A percentile compares a stretch with the other conserved stretches of the same genome.
Conservation (phyloP, 2,888 invertebrate species). For the Tenthredo livida region DNA sequence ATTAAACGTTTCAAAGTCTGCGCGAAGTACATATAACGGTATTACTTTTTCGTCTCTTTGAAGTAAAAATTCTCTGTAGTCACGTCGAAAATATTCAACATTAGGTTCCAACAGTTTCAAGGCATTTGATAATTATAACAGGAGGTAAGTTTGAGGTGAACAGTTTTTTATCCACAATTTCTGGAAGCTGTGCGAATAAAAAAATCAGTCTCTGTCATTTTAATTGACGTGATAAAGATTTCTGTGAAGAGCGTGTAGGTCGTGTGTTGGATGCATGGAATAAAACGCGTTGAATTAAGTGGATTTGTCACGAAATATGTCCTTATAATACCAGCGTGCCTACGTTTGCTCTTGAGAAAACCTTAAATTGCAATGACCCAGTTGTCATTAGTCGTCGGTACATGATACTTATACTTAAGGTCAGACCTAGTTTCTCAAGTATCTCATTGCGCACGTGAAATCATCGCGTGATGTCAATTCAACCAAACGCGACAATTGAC, state of each 20-base stretch:
- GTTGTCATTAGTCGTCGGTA: conserved; percentile 38
- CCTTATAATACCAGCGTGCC: conserved; percentile 20
- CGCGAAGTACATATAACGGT: background rate
- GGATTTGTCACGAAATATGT: conserved; percentile 37
- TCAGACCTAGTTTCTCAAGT: conserved; percentile 51
- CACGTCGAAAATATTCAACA: background rate
- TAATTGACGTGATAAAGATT: background rate
- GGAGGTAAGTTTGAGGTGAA: background rate
- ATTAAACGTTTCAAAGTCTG: background rate
- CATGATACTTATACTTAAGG: conserved; percentile 47
- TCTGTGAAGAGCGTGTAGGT: background rate
- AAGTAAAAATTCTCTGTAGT: background rate
- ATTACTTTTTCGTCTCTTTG: conserved; percentile 9
- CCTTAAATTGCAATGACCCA: conserved; percentile 48
- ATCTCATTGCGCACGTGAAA: conserved; percentile 45
- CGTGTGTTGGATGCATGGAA: background rate
- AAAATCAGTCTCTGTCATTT: background rate
- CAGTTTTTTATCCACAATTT: background rate
- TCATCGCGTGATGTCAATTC: conserved; percentile 41
- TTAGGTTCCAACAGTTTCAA: background rate
- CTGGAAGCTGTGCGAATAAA: background rate
- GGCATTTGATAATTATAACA: background rate
- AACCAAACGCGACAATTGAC: conserved; percentile 15
- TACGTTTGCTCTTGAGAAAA: conserved; percentile 29
- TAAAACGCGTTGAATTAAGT: background rate